phyloP scores from a whole-genome alignment of 2,113 vertebrate species.

The human region GRCh38 chr6:170515501-170516000 shows the following conservation, averaged over 20 bases:
- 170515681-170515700: neutral
- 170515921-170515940: too few species aligned
- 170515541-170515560: neutral
- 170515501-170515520: neutral
- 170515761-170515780: neutral
- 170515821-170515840: neutral
- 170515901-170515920: too few species aligned
- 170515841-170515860: neutral
- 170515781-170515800: neutral
- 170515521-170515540: neutral
- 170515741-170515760: neutral
- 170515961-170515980: too few species aligned
- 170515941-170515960: too few species aligned
- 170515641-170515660: neutral
- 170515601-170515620: neutral
- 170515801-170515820: neutral
- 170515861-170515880: neutral
- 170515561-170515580: neutral
- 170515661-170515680: neutral
- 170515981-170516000: neutral
- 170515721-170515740: neutral
- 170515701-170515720: neutral
- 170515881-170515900: neutral
- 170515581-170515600: neutral
- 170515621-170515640: neutral